Percentiles rank a stretch among this genome's conserved stretches.
Conservation (phyloP, 2,888 invertebrate species). For the Dasypolia templi region DNA sequence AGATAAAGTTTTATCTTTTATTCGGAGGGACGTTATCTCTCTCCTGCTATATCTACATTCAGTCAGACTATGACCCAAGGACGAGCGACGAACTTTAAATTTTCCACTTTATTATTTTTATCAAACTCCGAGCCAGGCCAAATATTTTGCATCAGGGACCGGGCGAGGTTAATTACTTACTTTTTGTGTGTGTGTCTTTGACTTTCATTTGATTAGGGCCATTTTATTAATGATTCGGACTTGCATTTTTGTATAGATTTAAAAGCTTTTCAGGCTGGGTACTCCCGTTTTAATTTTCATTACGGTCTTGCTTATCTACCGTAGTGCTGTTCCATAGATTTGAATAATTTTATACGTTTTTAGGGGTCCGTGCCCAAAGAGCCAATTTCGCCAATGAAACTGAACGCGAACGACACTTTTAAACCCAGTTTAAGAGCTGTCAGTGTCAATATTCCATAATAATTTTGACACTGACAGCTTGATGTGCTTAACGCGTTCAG, state of each 20-base stretch:
- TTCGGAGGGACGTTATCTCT: conserved; percentile 62
- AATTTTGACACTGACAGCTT: too few relatives aligned
- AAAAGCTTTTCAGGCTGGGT: neutral
- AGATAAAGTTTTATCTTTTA: conserved; percentile 70
- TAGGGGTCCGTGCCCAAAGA: neutral
- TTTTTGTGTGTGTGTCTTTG: conserved; percentile 25
- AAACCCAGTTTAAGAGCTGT: too few relatives aligned
- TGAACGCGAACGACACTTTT: too few relatives aligned
- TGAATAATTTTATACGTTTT: conserved; percentile 15
- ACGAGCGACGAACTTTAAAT: conserved; percentile 56
- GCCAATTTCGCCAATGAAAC: too few relatives aligned
- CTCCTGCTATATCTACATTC: conserved; percentile 49
- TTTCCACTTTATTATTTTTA: conserved; percentile 64
- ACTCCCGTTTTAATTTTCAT: conserved; percentile 16
- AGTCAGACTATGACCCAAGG: conserved; percentile 41
- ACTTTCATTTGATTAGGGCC: conserved; percentile 29
- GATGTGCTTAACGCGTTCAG: too few relatives aligned
- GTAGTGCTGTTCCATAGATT: conserved; percentile 17
- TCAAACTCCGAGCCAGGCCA: conserved; percentile 45
- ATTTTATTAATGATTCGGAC: conserved; percentile 51
- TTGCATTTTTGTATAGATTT: conserved; percentile 42
- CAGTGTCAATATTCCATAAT: too few relatives aligned
- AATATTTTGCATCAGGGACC: conserved; percentile 42
- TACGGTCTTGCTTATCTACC: conserved; percentile 12
- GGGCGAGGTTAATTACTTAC: conserved; percentile 35